Evolutionary conservation across 1,140 invertebrate genomes (phyloP), one percentile per base, ranked within the genome.

Genomic region (Elymnias hypermnestra): DNA sequence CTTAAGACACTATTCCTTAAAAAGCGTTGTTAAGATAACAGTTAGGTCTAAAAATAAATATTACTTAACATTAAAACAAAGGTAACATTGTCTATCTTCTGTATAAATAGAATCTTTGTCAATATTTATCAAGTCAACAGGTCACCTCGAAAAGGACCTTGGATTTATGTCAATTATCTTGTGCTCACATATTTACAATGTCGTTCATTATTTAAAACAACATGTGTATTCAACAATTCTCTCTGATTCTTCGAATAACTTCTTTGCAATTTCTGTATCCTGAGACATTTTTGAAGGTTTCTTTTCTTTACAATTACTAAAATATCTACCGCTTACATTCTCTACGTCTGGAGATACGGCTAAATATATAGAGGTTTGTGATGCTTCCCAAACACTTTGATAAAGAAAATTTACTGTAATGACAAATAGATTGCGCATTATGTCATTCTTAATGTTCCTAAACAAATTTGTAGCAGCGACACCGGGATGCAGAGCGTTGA

Each of bases 401-500:
- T 76, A 83, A 31, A 82, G 40, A 39, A 74, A 73, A 18, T 57
- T 86, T 62, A 85, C 42, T 36, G 17, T n/a, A 14, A 54, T 54
- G 7, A 64, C 50, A 21, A 82, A 49, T 9, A 72, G 18, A 15
- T 53, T 54, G 17, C 76, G 61, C 15, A 82, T 51, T 21, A 69
- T 42, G 8, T 50, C 53, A 55, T 41, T 75, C 29, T 88, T 86
- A 89, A 96, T 92, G 66, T 97, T 92, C 19, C 95, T 88, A 26
- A 91, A 91, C 23, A 97, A 87, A 57, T 96, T 92, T 3, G 96
- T 97, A 50, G 92, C 90, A 0, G 95, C 93, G 28, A 96, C 86
- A 22, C 97, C 97, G 10, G 97, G 97, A 89, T 98, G 93, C 6
- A 97, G 86, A 23, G 92, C 89, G 87, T 98, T 97, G 0, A 92